A percentile compares a stretch with the other conserved stretches of the same genome.
Conservation (phyloP, 2,797 vertebrate species). For the Sebastes jordani region DNA sequence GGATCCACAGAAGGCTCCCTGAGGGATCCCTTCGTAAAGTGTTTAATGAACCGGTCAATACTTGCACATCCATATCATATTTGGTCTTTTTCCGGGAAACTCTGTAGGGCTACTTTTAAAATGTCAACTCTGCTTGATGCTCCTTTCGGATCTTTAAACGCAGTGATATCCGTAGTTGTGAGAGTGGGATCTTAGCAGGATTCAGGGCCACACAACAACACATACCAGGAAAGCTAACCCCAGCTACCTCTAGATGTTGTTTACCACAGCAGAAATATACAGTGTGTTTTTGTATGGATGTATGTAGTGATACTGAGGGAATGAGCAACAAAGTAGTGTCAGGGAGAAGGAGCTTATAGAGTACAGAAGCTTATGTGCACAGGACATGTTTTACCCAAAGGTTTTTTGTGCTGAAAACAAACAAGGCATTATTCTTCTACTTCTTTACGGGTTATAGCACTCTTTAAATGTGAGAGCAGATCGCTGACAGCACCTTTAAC, state of each 20-base stretch:
- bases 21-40: slow-evolving; percentile 3
- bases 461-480: background rate
- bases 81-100: background rate
- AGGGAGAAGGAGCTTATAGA: background rate
- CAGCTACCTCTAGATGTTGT: background rate
- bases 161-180: background rate
- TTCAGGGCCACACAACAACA: background rate
- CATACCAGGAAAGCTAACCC: background rate
- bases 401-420: background rate
- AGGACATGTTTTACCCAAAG: background rate
- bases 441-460: background rate
- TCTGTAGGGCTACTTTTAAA: background rate
- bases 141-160: background rate
- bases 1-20: slow-evolving; percentile 5
- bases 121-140: background rate
- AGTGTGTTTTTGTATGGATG: background rate
- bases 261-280: background rate
- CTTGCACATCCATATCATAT: background rate
- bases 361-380: background rate
- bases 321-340: background rate
- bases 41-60: background rate
- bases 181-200: background rate
- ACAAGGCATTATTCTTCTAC: background rate
- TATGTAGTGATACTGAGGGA: background rate
- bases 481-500: background rate